Conservation (phyloP, 2,888 invertebrate species). For the Epicampocera succincta region DNA sequence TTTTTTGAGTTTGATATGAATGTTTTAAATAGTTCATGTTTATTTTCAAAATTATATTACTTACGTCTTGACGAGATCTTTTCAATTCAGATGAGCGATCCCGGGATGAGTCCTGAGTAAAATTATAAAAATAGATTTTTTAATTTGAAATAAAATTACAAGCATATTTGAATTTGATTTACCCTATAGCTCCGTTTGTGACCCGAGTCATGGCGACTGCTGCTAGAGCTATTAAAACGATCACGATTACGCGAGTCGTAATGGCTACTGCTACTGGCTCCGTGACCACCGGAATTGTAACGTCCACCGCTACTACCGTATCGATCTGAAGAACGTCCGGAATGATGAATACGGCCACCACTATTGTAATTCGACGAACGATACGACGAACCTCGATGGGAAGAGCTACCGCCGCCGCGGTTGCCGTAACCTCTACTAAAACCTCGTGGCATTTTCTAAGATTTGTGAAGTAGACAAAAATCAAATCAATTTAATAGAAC, state of each 20-base stretch:
- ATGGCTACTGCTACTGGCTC: conserved; percentile 74
- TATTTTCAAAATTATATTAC: conserved; percentile 66
- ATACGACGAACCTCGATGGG: conserved; percentile 67
- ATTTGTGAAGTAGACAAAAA: no score
- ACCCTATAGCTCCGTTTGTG: conserved; percentile 80
- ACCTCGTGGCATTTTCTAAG: conserved; percentile 59
- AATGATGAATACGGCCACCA: conserved; percentile 77
- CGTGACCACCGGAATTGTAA: conserved; percentile 74
- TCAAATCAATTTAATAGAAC: no score
- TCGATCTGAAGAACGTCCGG: conserved; percentile 75
- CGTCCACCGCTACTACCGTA: conserved; percentile 75
- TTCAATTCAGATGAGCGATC: conserved; percentile 80
- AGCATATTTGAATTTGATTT: conserved; percentile 66
- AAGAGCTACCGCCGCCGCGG: conserved; percentile 73
- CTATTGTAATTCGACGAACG: conserved; percentile 75
- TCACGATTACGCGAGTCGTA: conserved; percentile 76
- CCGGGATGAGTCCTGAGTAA: conserved; percentile 77
- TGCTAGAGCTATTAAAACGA: conserved; percentile 70
- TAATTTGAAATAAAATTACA: not conserved
- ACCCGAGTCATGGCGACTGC: conserved; percentile 73
- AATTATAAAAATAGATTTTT: conserved; percentile 11
- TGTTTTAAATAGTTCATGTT: conserved; percentile 4
- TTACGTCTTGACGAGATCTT: conserved; percentile 81
- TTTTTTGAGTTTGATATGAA: conserved; percentile 17
- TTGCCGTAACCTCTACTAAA: conserved; percentile 63